phyloP scores from a whole-genome alignment of 2,113 vertebrate genomes.

The Actenoides hombroni region DNA sequence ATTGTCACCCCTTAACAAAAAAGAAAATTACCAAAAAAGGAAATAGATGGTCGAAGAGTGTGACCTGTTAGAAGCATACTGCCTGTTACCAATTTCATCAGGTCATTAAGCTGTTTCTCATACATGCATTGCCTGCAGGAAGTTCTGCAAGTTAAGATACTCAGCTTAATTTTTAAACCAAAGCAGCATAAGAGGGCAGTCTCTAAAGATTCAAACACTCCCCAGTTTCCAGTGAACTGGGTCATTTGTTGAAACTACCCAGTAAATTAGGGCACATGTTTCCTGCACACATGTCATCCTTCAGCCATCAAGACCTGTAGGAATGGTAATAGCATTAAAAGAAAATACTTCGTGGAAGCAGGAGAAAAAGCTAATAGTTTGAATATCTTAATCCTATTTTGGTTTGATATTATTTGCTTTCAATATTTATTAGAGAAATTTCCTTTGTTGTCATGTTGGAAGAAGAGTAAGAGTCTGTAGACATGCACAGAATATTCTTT shows the following conservation, averaged over 20 bases:
- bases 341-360: not conserved
- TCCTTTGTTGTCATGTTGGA: conserved; percentile 6
- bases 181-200: not conserved
- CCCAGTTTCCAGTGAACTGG: not conserved
- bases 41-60: not conserved
- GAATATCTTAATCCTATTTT: conserved; percentile 43
- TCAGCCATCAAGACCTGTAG: not conserved
- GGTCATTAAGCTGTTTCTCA: not conserved
- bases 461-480: not conserved
- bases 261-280: conserved; percentile 5
- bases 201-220: not conserved
- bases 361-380: conserved; percentile 3
- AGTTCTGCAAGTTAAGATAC: not conserved
- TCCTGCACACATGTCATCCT: not conserved
- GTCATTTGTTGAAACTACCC: not conserved
- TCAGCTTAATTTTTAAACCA: not conserved
- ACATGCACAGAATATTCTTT: not conserved
- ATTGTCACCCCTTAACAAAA: not conserved
- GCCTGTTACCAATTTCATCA: not conserved
- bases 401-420: conserved; percentile 39
- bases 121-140: not conserved
- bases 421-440: conserved; percentile 13
- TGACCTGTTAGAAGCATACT: not conserved
- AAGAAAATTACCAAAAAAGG: not conserved
- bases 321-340: not conserved